Base-by-base conservation (phyloP, 2,797 vertebrate genomes). In the Chaetodon trifasciatus region DNA sequence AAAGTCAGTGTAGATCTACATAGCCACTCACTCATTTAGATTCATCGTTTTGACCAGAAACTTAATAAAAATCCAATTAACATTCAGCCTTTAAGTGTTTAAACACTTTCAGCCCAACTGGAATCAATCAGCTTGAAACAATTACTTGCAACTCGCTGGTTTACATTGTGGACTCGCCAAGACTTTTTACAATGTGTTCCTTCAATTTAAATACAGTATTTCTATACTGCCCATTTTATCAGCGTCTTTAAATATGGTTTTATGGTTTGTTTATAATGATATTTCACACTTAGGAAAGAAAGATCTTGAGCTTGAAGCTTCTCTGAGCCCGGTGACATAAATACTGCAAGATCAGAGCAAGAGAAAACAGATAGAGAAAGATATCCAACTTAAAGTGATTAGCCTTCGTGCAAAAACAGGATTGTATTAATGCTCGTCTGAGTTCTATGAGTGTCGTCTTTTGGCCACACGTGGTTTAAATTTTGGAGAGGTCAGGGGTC, bases 391-490 rank as follows among this genome's bases (percentile, higher is more conserved):
- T 73, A 19, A 67, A 72, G 58, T 83, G 82, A 85, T 76, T 64
- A 70, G 68, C 52, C 74, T 71, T 65, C 6, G 16, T 70, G 61
- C 56, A 82, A 72, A 82, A n/a, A 67, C 7, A 13, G 70, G 70
- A 49, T 67, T 72, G 46, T 72, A 81, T 73, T 39, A 86, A 85
- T 47, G 63, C 66, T 83, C 76, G 78, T 70, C 16, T 58, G 56
- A 53, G 64, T 85, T 90, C 85, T 91, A 87, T 91, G 88, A 85
- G 86, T 85, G 79, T 87, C 61, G 79, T 77, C 82, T 91, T 86
- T 76, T 71, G 80, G 85, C 79, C 91, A 88, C 94, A 95, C 78
- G 52, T 95, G 94, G 90, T 94, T 93, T 81, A 19, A 79, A 94
- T 95, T 94, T 82, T 65, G 78, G 17, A 50, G 73, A 81, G 88